phyloP scores from a whole-genome alignment of 2,797 vertebrate species.

The Peromyscus eremicus region DNA sequence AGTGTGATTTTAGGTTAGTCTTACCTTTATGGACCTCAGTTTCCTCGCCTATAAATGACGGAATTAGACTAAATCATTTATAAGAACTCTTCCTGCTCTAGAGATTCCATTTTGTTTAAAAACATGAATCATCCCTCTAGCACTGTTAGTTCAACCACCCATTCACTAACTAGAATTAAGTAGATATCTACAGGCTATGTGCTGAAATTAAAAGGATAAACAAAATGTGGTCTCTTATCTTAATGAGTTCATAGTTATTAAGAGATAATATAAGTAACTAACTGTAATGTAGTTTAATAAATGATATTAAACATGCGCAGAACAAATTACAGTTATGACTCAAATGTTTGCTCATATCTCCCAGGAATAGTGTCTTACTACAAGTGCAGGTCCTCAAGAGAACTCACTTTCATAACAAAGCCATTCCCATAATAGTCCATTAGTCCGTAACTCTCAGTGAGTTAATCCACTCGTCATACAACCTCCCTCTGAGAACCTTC shows the following conservation, averaged over 20 bases:
- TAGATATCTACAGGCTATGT: not conserved
- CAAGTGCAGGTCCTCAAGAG: not conserved
- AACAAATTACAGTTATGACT: not conserved
- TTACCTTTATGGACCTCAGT: not conserved
- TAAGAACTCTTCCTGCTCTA: not conserved
- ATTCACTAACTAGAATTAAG: conserved; percentile 33
- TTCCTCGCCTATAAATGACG: not conserved
- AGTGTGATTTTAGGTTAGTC: not conserved
- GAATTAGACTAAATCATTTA: not conserved
- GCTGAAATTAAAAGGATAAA: conserved; percentile 41
- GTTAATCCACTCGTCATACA: not conserved
- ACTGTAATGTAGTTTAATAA: not conserved
- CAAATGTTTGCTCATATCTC: not conserved
- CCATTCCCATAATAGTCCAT: not conserved
- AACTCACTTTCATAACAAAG: not conserved
- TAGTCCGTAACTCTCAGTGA: not conserved
- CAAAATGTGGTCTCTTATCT: not conserved
- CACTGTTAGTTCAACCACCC: not conserved
- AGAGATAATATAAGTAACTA: not conserved
- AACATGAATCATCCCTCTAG: not conserved
- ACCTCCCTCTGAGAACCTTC: too few species aligned
- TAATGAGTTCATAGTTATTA: not conserved
- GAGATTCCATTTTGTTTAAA: not conserved
- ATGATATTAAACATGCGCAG: not conserved
- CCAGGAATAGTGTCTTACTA: not conserved